Evolutionary conservation across 2,113 vertebrate genomes (phyloP), one percentile per base, ranked within the genome.

Genomic region (Seriola quinqueradiata): DNA sequence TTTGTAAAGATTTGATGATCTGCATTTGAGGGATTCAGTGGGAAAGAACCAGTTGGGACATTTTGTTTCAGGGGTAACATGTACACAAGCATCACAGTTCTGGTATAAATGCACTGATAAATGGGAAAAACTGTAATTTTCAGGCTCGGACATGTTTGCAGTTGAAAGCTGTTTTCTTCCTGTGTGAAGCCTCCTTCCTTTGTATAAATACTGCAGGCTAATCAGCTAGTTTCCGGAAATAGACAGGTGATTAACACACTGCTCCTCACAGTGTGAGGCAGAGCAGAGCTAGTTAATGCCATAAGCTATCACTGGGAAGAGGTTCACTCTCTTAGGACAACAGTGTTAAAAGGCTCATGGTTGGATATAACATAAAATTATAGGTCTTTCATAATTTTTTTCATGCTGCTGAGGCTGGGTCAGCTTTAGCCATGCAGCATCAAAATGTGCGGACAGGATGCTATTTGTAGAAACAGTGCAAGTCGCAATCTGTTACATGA

Each of bases 121-220:
- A 65, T 12, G 50, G 46, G 48, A 25, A 68, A 60, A 21, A 11
- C 32, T 28, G n/a, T 17, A 13, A 23, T 42, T 55, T 19, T 58
- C 74, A 36, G 42, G 71, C 42, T 59, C 58, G 60, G 77, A 44
- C 67, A 16, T 74, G 75, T 74, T 79, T 79, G 23, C 36, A 50
- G 57, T 66, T 36, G 61, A 69, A 11, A 70, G 48, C 65, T 82
- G 87, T 77, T 73, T 70, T 78, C 52, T 68, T 91, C 85, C 90
- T 68, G 58, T 44, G 72, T 60, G 79, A 71, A 77, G 75, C 82
- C 84, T 90, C 76, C 76, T 79, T 88, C 68, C 77, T 87, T 77
- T 61, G 76, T 84, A 80, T 93, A 86, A 93, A 90, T 90, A 88
- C 87, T 79, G 83, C 84, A 73, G 76, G 71, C 79, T 92, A 87